These are phyloP conservation scores for Brachylomia viminalis DNA, from an alignment of 2,888 invertebrate species.

Conservation along the genomic window DNA sequence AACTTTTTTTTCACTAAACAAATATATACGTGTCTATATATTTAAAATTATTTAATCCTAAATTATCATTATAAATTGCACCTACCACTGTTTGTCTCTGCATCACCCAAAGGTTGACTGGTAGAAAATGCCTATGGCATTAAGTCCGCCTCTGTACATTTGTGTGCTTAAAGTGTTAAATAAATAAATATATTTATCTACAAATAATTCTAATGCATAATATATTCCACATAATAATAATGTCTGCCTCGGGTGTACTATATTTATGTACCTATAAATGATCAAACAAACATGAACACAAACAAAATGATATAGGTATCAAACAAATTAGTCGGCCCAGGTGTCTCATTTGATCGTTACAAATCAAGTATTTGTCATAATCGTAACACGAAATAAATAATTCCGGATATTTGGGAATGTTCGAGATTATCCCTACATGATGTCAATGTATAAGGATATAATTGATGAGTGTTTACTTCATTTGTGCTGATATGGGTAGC, in stretches of 20 bases:
- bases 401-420: constrained; percentile 12
- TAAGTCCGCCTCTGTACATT: no score
- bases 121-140: no score
- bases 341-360: constrained; percentile 10
- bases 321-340: constrained; percentile 1
- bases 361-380: constrained; percentile 26
- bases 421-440: constrained; percentile 32
- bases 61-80: no score
- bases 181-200: background rate
- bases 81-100: no score
- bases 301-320: no score
- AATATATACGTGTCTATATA: no score
- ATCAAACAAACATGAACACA: no score
- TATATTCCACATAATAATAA: background rate
- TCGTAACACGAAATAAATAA: background rate
- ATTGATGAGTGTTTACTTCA: constrained; percentile 55
- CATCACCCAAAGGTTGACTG: no score
- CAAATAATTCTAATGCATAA: constrained; percentile 2
- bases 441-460: constrained; percentile 16
- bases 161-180: no score
- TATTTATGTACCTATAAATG: no score
- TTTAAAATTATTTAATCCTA: no score
- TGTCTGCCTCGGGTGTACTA: constrained; percentile 12
- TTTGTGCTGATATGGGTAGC: constrained; percentile 8
- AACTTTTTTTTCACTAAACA: no score